These are phyloP conservation scores for Oryzias sinensis DNA, from an alignment of 2,797 vertebrate genomes.

Conservation along the genomic window DNA sequence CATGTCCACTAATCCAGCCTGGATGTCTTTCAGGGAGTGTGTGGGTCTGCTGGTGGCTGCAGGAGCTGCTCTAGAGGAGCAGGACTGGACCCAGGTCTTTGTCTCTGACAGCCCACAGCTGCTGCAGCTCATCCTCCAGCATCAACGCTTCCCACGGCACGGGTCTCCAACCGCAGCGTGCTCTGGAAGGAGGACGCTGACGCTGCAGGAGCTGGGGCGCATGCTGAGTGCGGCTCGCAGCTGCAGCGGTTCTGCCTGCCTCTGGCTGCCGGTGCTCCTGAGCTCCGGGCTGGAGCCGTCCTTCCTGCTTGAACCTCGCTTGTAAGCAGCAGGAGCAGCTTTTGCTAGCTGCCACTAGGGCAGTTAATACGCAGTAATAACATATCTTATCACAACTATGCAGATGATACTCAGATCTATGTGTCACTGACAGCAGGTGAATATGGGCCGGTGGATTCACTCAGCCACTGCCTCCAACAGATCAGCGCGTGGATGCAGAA, in stretches of 20 bases:
- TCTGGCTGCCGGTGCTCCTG: conserved; percentile 74
- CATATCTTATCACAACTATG: too few relatives aligned
- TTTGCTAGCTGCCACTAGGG: too few relatives aligned
- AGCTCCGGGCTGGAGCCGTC: conserved; percentile 70
- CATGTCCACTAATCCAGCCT: not conserved
- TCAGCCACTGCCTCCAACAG: too few relatives aligned
- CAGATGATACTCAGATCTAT: too few relatives aligned
- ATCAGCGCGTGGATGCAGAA: too few relatives aligned
- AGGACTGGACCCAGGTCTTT: conserved; percentile 47
- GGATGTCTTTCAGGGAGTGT: conserved; percentile 37
- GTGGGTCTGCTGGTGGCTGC: conserved; percentile 60
- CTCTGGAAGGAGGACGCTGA: conserved; percentile 18
- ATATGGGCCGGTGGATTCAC: too few relatives aligned
- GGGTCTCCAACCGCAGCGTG: not conserved
- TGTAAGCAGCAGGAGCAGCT: conserved; percentile 48
- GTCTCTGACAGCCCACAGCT: conserved; percentile 43
- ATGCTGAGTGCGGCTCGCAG: conserved; percentile 53
- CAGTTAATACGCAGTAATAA: too few relatives aligned
- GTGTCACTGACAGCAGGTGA: too few relatives aligned
- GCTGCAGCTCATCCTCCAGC: conserved; percentile 64
- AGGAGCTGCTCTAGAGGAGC: conserved; percentile 52
- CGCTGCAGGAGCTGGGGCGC: conserved; percentile 43
- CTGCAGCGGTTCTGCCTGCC: conserved; percentile 43
- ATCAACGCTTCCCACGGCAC: conserved; percentile 50
- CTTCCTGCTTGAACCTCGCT: conserved; percentile 56